Base-by-base conservation (phyloP, 2,888 invertebrate genomes). In the Diarsia dahlii region DNA sequence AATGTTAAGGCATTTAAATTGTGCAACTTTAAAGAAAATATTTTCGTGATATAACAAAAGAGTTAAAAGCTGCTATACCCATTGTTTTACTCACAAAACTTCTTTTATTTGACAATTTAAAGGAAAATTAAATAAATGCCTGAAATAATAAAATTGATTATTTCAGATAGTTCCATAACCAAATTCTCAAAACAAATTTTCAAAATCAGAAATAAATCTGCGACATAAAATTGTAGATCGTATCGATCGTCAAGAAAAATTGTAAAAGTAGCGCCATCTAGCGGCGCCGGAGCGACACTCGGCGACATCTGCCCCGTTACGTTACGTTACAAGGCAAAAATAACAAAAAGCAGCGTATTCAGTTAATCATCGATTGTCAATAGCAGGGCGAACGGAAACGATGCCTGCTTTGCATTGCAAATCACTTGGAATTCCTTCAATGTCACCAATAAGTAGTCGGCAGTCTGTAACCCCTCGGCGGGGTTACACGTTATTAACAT, bases 341-440 rank as follows among this genome's bases (percentile, higher is more conserved):
- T 90, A 92, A 91, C 91, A 91, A 88, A 85, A 89, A 90, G 86
- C 89, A 88, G 89, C 85, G 89, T 89, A 84, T 79, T 89, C 92
- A 92, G 86, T 94, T 92, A 93, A 94, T 94, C 93, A 95, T 94
- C 92, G 92, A 92, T 90, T 91, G 94, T 93, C 94, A 92, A 93
- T 93, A 93, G 88, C 88, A 86, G 89, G 89, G 91, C 90, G 91
- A 91, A 90, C 92, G 94, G 91, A 93, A 90, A 90, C 88, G 87
- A 82, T 78, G 85, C 78, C 90, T 92, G 87, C 89, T 95, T 94
- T 94, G 95, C 95, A 95, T 90, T 95, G 93, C 95, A 95, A 96
- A 96, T 96, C 84, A 87, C 87, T 78, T 88, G 82, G 90, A 90
- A 93, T 93, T 94, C 93, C 94, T 94, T 91, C 94, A 94, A 92